Evolutionary conservation across 92 coral and sea anemone genomes (phyloP).

Genomic region (Anthopleura xanthogrammica): DNA sequence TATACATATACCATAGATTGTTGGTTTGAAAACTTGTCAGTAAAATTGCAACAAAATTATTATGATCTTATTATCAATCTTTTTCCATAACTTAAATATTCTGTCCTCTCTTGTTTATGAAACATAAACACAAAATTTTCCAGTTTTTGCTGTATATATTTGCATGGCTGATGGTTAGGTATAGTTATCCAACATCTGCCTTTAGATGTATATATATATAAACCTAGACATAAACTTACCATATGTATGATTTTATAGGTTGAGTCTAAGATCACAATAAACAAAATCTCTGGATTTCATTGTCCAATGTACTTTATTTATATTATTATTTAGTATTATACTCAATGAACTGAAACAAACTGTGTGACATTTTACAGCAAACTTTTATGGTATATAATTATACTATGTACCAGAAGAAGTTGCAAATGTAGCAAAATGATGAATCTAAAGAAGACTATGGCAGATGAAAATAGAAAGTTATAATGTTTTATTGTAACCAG

Average conservation of each 20-base stretch:
- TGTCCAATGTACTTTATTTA: background rate
- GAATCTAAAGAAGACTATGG: too few relatives aligned
- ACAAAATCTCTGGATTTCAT: background rate
- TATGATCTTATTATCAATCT: too few relatives aligned
- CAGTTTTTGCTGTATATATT: background rate
- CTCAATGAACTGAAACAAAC: background rate
- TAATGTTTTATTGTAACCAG: too few relatives aligned
- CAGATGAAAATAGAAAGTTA: too few relatives aligned
- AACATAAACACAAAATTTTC: background rate
- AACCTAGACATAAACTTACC: background rate
- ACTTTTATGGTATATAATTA: too few relatives aligned
- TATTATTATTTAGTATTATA: background rate
- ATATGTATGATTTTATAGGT: background rate
- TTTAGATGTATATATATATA: background rate
- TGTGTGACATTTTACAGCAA: background rate
- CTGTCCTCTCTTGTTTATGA: background rate
- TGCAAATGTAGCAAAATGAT: too few relatives aligned
- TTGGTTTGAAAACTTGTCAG: too few relatives aligned
- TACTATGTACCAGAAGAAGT: too few relatives aligned
- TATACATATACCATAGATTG: too few relatives aligned
- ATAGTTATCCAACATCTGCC: slow-evolving; percentile 9
- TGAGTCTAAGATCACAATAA: background rate
- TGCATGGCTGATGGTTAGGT: background rate
- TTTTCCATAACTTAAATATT: too few relatives aligned
- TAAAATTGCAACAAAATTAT: too few relatives aligned